Evolutionary conservation across 2,888 invertebrate genomes (phyloP).

Genomic region (Fragum sueziense): DNA sequence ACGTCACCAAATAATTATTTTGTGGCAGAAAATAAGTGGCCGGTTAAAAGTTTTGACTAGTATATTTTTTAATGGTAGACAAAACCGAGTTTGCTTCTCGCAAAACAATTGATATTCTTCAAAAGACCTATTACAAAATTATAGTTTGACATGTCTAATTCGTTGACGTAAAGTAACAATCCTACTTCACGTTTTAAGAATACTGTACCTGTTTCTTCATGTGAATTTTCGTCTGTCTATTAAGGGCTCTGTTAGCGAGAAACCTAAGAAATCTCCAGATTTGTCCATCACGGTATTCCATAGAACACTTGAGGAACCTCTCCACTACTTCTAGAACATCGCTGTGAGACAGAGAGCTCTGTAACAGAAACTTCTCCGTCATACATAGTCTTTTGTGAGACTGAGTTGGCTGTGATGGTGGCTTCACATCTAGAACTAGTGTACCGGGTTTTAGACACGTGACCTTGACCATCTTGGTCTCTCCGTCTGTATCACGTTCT

Average conservation of each 20-base stretch:
- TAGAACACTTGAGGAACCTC: not conserved
- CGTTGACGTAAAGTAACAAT: not conserved
- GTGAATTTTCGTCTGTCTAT: not conserved
- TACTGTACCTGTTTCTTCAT: not conserved
- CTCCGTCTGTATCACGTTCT: not conserved
- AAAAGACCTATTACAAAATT: no score
- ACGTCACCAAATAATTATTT: no score
- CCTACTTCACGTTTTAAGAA: not conserved
- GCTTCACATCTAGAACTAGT: not conserved
- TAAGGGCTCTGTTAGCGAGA: not conserved
- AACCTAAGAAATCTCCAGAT: not conserved
- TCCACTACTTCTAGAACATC: not conserved
- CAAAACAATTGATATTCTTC: no score
- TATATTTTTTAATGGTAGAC: no score
- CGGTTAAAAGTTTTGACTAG: no score
- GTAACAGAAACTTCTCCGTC: not conserved
- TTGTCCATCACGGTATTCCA: not conserved
- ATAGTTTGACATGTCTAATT: no score
- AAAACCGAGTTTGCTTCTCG: no score
- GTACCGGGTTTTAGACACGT: not conserved
- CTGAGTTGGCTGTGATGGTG: no score
- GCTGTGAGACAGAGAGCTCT: not conserved
- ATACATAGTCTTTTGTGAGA: not conserved
- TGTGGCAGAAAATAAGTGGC: no score
- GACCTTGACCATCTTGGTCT: not conserved